These are phyloP conservation scores for Sminthurinus aureus DNA, from an alignment of 2,888 invertebrate species.

Conservation along the genomic window DNA sequence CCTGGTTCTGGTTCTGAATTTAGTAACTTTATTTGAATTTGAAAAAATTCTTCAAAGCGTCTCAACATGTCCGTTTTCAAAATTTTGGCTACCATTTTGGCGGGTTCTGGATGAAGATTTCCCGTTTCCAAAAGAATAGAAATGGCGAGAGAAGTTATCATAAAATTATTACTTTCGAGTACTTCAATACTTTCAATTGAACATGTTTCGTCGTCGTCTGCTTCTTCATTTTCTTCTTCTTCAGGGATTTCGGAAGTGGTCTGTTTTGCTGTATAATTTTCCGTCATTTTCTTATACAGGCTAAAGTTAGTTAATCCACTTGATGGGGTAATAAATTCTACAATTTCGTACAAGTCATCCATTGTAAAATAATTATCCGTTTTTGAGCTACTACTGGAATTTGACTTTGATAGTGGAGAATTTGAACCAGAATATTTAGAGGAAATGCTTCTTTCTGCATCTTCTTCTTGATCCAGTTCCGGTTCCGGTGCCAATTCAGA, in stretches of 20 bases:
- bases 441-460: no score
- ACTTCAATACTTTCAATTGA: background rate
- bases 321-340: conserved; percentile 16
- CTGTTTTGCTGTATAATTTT: background rate
- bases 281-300: background rate
- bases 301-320: background rate
- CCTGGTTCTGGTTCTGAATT: background rate
- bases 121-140: conserved; percentile 8
- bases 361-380: background rate
- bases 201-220: background rate
- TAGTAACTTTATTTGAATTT: background rate
- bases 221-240: background rate
- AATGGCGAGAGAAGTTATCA: conserved; percentile 5
- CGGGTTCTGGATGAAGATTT: conserved; percentile 5
- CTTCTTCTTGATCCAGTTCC: background rate
- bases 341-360: background rate
- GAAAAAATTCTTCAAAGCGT: background rate
- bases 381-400: no score
- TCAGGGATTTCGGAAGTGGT: background rate
- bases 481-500: background rate
- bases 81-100: conserved; percentile 3
- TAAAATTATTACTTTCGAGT: background rate
- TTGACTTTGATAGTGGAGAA: no score
- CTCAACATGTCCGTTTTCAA: background rate
- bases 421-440: background rate